Evolutionary conservation across 2,113 vertebrate species (phyloP).

Genomic region (Cyanistes caeruleus): DNA sequence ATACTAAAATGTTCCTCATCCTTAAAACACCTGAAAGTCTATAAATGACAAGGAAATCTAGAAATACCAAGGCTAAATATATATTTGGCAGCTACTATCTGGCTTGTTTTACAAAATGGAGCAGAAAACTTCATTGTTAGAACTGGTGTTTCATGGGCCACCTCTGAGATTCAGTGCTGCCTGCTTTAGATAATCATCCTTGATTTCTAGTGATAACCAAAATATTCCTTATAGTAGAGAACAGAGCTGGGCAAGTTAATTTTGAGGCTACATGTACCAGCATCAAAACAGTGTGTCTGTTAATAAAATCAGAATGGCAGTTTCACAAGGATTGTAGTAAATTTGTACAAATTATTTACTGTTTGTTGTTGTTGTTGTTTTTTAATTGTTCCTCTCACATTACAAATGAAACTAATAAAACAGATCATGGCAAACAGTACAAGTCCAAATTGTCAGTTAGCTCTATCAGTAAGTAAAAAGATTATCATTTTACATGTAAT

Average conservation of each 20-base stretch:
- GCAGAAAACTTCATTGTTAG: not conserved
- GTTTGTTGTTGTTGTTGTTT: not conserved
- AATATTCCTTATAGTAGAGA: not conserved
- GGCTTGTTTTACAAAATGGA: not conserved
- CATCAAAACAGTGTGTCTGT: not conserved
- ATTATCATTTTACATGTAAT: not conserved
- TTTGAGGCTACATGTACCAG: not conserved
- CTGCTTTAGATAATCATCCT: not conserved
- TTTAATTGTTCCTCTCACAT: not conserved
- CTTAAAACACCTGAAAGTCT: not conserved
- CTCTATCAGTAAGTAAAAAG: not conserved
- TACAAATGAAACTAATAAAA: not conserved
- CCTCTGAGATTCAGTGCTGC: not conserved
- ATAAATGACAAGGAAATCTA: not conserved
- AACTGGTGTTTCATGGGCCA: not conserved
- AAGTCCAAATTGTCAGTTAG: not conserved
- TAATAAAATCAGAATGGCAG: not conserved
- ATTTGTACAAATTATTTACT: not conserved
- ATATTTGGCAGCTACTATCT: not conserved
- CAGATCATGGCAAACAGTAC: not conserved
- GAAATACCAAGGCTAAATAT: not conserved
- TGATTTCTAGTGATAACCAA: not conserved
- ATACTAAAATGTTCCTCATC: not conserved
- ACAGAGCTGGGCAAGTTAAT: not conserved
- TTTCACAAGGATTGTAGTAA: not conserved